These are phyloP conservation scores for Willisornis vidua DNA, from an alignment of 2,113 vertebrate species.

Conservation along the genomic window DNA sequence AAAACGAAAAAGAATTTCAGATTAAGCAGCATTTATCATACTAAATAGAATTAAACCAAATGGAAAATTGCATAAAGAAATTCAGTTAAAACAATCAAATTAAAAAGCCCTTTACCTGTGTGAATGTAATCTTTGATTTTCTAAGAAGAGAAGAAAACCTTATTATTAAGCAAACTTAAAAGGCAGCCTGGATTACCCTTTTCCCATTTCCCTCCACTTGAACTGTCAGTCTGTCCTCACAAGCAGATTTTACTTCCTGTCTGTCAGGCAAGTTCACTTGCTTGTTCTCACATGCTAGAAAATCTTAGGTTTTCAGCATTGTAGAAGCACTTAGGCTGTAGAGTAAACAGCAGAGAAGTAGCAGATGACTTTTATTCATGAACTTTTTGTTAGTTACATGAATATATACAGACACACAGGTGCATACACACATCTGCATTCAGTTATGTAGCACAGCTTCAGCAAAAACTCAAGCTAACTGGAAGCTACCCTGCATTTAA, in stretches of 20 bases:
- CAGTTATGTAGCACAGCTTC: not conserved
- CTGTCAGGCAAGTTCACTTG: not conserved
- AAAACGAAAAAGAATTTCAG: not conserved
- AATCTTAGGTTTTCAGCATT: not conserved
- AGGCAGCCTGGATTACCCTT: not conserved
- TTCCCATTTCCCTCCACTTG: not conserved
- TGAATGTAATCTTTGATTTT: slow-evolving; percentile 29
- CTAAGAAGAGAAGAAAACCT: slow-evolving; percentile 10
- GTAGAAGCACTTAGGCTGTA: not conserved
- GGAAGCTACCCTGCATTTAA: not conserved
- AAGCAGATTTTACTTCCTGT: not conserved
- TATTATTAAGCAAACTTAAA: slow-evolving; percentile 26
- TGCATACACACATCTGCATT: not conserved
- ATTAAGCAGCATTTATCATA: slow-evolving; percentile 35
- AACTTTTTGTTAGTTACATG: not conserved
- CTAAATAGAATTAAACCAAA: slow-evolving; percentile 51
- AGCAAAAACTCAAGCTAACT: not conserved
- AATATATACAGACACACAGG: not conserved
- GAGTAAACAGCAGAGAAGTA: not conserved
- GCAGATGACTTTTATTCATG: not conserved
- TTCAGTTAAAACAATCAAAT: slow-evolving; percentile 36
- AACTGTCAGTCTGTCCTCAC: not conserved
- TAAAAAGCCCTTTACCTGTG: slow-evolving; percentile 19
- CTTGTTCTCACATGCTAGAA: not conserved
- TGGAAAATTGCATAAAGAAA: slow-evolving; percentile 52